Conservation (phyloP, 2,888 invertebrate genomes). For the Dastarcus helophoroides region DNA sequence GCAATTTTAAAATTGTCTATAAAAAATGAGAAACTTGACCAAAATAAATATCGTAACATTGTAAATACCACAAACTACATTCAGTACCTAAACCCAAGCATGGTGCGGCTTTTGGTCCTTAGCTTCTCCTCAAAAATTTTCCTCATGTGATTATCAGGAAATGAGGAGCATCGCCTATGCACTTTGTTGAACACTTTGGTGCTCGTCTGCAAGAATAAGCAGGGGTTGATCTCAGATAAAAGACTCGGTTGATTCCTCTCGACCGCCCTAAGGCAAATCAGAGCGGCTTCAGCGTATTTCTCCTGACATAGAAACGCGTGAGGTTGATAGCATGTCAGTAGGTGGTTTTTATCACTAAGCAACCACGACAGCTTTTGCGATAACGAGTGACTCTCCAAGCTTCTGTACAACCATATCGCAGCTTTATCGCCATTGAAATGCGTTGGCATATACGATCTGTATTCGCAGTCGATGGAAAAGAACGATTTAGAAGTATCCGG, state of each 20-base stretch:
- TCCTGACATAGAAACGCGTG: constrained; percentile 49
- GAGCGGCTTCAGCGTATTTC: constrained; percentile 46
- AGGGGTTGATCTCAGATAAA: constrained; percentile 50
- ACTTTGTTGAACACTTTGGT: constrained; percentile 28
- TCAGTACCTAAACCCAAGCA: no score
- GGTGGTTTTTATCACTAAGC: constrained; percentile 48
- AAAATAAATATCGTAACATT: no score
- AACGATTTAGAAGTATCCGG: constrained; percentile 43
- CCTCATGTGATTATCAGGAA: constrained; percentile 37
- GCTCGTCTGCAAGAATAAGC: constrained; percentile 34
- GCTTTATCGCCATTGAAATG: constrained; percentile 41
- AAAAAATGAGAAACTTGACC: no score
- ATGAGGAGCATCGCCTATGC: constrained; percentile 45
- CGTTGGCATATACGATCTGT: constrained; percentile 34
- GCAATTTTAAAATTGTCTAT: no score
- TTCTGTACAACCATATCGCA: constrained; percentile 42
- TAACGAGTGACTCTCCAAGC: constrained; percentile 44
- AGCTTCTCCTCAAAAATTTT: constrained; percentile 17
- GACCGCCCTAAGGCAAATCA: constrained; percentile 51
- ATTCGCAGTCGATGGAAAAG: constrained; percentile 35
- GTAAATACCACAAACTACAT: no score
- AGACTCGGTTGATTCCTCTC: constrained; percentile 50
- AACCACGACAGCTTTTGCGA: constrained; percentile 50
- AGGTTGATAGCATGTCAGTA: constrained; percentile 45
- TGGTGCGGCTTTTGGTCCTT: constrained; percentile 6